Evolutionary conservation across 2,113 vertebrate genomes (phyloP).

Genomic region (Myanophis thanlyinensis): DNA sequence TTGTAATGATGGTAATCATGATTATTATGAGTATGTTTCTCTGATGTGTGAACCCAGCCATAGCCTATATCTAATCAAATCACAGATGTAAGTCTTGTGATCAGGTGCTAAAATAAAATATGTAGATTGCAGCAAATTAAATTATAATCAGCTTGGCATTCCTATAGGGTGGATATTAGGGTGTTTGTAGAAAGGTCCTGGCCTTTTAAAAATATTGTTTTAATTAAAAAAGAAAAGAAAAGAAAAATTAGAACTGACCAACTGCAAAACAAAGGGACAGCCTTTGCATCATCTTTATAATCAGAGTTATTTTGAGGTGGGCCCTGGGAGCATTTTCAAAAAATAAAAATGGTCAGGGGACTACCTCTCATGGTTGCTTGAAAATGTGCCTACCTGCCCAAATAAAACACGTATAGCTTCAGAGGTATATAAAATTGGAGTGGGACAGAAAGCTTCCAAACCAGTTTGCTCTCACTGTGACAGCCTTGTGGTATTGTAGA

Average conservation of each 20-base stretch:
- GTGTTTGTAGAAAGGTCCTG: background rate
- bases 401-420: background rate
- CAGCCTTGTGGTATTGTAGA: background rate
- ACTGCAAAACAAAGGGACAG: background rate
- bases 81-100: background rate
- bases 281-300: background rate
- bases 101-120: background rate
- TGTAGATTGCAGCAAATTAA: background rate
- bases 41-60: background rate
- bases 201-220: background rate
- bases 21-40: background rate
- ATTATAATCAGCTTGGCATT: background rate
- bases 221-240: background rate
- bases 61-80: background rate
- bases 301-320: background rate
- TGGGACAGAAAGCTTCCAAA: background rate
- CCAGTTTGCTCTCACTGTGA: background rate
- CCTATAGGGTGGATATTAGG: background rate
- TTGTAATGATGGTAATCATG: background rate
- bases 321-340: background rate
- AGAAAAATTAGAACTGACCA: background rate
- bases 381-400: background rate
- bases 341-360: background rate
- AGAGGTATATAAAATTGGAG: background rate
- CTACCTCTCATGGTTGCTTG: background rate